Conservation (phyloP, 2,888 invertebrate species). For the Stratiomys singularior region DNA sequence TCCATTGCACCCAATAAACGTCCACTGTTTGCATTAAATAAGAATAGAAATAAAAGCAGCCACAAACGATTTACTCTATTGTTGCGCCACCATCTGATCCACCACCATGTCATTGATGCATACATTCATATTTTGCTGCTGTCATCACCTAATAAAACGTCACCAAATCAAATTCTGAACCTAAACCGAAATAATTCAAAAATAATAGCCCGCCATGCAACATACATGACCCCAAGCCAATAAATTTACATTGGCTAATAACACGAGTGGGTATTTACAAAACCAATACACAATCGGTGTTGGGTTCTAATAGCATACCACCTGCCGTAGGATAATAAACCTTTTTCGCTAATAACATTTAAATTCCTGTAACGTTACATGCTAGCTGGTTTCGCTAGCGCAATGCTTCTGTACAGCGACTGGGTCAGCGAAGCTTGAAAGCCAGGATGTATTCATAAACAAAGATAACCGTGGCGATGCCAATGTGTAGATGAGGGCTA, state of each 20-base stretch:
- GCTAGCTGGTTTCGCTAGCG: not conserved
- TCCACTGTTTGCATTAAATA: too few species aligned
- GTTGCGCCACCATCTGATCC: too few species aligned
- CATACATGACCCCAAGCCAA: constrained; percentile 1
- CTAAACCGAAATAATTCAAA: not conserved
- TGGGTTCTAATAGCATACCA: constrained; percentile 7
- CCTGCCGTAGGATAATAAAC: constrained; percentile 22
- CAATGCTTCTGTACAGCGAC: not conserved
- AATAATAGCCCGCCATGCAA: not conserved
- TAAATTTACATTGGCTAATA: constrained; percentile 18
- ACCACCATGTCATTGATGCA: too few species aligned
- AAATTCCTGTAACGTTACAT: constrained; percentile 14
- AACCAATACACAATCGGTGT: constrained; percentile 19
- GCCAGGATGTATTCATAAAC: constrained; percentile 12
- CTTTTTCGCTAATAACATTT: constrained; percentile 27
- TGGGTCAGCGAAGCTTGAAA: constrained; percentile 11
- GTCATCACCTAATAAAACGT: not conserved
- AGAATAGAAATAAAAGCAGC: too few species aligned
- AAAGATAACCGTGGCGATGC: not conserved
- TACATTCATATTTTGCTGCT: too few species aligned
- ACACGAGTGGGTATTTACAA: not conserved
- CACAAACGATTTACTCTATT: too few species aligned
- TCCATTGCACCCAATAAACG: too few species aligned
- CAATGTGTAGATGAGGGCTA: too few species aligned
- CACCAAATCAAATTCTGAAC: constrained; percentile 9